These are phyloP conservation scores for Phalacrocorax carbo DNA, from an alignment of 2,113 vertebrate species.

Conservation along the genomic window DNA sequence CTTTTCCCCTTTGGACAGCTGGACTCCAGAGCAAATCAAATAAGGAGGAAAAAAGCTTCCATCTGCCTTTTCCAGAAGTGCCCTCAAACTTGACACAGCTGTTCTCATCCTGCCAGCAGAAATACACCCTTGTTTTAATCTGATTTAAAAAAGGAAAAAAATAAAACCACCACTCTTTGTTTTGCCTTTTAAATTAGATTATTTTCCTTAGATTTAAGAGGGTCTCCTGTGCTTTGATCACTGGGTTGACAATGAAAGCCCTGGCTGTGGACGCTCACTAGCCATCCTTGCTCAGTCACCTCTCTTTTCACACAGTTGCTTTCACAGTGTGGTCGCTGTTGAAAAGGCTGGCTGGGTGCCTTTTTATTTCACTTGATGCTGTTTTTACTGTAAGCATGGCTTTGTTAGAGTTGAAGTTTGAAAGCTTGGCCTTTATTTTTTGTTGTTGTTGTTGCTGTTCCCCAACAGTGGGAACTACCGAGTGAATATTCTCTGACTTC, in stretches of 20 bases:
- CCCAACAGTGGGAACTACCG: conserved; percentile 2
- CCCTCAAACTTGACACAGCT: conserved; percentile 51
- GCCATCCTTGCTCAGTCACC: conserved; percentile 28
- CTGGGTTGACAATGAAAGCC: conserved; percentile 64
- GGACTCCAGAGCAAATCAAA: conserved; percentile 29
- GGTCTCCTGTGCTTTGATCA: conserved; percentile 71
- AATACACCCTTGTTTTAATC: conserved; percentile 63
- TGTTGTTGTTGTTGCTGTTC: conserved; percentile 52
- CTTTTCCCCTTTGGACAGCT: conserved; percentile 58
- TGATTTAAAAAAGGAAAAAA: background rate
- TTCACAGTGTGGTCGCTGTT: conserved; percentile 43
- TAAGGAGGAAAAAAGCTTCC: background rate
- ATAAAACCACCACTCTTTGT: conserved; percentile 50
- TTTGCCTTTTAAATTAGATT: conserved; percentile 71
- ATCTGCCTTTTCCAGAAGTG: conserved; percentile 52
- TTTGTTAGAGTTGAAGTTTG: conserved; percentile 46
- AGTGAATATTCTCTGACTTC: background rate
- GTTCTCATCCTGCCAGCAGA: conserved; percentile 47
- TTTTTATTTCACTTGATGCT: conserved; percentile 24
- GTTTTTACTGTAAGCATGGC: conserved; percentile 49
- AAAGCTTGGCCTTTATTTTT: conserved; percentile 54
- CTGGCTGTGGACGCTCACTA: conserved; percentile 2
- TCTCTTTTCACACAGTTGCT: conserved; percentile 45
- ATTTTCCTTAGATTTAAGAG: conserved; percentile 69
- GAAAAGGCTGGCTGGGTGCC: conserved; percentile 54